These are phyloP conservation scores for Clarias fuscus DNA, from an alignment of 2,797 vertebrate species.

Conservation along the genomic window DNA sequence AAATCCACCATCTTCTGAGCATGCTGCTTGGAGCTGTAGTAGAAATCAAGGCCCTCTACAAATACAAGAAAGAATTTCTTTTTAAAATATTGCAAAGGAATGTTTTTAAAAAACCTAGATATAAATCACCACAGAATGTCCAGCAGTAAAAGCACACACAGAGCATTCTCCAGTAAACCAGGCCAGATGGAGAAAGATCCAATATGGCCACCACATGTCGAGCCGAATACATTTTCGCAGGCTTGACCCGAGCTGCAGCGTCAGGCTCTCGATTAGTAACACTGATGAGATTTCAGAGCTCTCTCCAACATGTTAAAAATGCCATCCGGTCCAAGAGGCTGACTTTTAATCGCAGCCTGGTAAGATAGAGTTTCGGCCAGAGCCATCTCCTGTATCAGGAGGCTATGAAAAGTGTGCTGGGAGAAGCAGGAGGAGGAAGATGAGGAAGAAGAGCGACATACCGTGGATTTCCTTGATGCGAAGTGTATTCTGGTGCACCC, in stretches of 20 bases:
- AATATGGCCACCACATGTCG: conserved; percentile 67
- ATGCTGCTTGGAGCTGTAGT: conserved; percentile 91
- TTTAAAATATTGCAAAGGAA: conserved; percentile 7
- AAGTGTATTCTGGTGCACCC: conserved; percentile 90
- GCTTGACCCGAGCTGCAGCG: neutral
- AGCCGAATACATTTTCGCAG: conserved; percentile 21
- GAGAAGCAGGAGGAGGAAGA: neutral
- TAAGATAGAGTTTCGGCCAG: neutral
- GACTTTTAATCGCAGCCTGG: neutral
- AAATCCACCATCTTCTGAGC: conserved; percentile 98
- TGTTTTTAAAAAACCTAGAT: conserved; percentile 4
- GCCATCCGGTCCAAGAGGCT: neutral
- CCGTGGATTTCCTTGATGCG: conserved; percentile 97
- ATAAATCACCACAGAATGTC: conserved; percentile 47
- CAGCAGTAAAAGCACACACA: neutral
- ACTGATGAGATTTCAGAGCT: neutral
- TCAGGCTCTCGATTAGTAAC: neutral
- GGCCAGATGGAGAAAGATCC: conserved; percentile 27
- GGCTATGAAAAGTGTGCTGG: neutral
- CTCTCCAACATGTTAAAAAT: conserved; percentile 6
- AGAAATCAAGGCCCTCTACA: conserved; percentile 95
- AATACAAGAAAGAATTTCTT: neutral
- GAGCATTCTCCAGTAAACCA: conserved; percentile 6
- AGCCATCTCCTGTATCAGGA: neutral
- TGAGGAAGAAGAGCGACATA: conserved; percentile 59